Base-by-base conservation (phyloP, 2,113 vertebrate genomes). In the Tachuris rubrigastra region DNA sequence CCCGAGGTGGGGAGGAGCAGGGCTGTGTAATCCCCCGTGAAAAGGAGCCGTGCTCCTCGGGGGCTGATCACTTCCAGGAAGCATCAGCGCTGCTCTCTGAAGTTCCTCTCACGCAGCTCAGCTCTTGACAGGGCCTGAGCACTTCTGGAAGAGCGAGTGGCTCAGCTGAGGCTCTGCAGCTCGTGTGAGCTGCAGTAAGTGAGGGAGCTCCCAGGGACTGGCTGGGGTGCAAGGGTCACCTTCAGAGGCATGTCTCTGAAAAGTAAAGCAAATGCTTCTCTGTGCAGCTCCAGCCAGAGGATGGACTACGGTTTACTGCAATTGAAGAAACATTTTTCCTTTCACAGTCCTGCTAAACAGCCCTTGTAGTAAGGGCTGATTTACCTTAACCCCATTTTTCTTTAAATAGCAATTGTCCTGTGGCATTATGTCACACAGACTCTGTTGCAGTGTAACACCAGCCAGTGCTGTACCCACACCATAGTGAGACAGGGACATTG, bases 181-280 rank as follows among this genome's bases (percentile, higher is more conserved):
- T 93, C 72, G 52, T 74, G 69, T 90, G 73, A 89, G 84, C 80
- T 69, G 84, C 76, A 84, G 24, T 39, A 76, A 85, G 76, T 25
- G 63, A 65, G 80, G 65, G n/a, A 88, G 63, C 0, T 3, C 67
- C 90, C 75, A 78, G 73, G 76, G 55, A 66, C 50, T 19, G 50
- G 20, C 58, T 76, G 83, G 85, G 76, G 90, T 58, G 74, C 58
- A 83, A 80, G 85, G 75, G 86, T 94, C 95, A 96, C 76, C 55
- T 94, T 88, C 67, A 90, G 75, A 90, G 50, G 59, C 88, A n/a
- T n/a, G 66, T 42, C 59, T 85, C 72, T 66, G 67, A 44, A 82
- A 74, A 96, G 76, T 74, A 85, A 90, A 94, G 85, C 37, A 90
- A 82, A 80, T 37, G 37, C 41, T 82, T 85, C 62, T 53, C n/a